Conservation (phyloP, 2,113 vertebrate species). For the Anarhynchus alexandrinus region DNA sequence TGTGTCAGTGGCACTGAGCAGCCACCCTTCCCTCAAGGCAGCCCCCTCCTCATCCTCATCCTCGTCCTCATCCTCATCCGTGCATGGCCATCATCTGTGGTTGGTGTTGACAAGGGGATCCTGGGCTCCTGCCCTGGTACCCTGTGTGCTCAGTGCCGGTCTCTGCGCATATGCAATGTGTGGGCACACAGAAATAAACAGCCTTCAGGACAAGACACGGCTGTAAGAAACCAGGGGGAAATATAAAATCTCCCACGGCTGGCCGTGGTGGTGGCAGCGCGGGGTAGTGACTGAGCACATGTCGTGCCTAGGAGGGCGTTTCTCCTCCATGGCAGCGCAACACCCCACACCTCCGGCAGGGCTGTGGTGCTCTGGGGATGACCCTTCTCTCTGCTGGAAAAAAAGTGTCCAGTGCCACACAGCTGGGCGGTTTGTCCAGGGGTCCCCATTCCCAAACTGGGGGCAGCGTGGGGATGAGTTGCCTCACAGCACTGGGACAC, state of each 20-base stretch:
- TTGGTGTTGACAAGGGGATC: not conserved
- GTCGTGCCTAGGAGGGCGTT: not conserved
- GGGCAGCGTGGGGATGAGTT: not conserved
- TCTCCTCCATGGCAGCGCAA: not conserved
- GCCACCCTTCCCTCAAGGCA: not conserved
- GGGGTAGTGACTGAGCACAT: not conserved
- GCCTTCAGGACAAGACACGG: not conserved
- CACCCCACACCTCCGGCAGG: accelerated
- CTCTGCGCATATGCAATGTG: accelerated
- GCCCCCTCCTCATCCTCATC: not conserved
- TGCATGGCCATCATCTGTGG: not conserved
- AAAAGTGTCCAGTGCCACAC: not conserved
- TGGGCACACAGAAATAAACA: not conserved
- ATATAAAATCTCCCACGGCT: too few relatives aligned
- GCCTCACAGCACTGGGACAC: not conserved
- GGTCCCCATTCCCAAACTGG: not conserved
- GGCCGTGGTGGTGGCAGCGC: accelerated
- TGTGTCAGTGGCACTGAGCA: not conserved
- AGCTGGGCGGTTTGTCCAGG: accelerated
- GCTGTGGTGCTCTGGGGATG: not conserved
- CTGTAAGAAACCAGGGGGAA: not conserved
- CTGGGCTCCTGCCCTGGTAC: not conserved
- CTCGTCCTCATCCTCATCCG: not conserved
- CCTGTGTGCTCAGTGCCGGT: accelerated
- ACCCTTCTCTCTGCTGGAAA: not conserved